Percentiles rank a stretch among this genome's conserved stretches.
Conservation (phyloP, 2,888 invertebrate species). For the Drosophila glabriapex region DNA sequence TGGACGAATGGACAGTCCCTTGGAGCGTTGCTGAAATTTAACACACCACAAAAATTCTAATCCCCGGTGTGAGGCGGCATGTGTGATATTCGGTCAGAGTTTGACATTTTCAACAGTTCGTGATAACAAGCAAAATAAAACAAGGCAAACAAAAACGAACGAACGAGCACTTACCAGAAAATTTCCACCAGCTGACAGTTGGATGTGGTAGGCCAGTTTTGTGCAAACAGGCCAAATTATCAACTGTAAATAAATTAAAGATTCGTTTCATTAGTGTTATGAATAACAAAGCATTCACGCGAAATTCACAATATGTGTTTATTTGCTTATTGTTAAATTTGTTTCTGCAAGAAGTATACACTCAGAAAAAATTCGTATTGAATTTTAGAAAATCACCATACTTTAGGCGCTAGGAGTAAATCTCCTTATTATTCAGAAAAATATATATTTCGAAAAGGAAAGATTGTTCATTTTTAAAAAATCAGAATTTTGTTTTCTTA, state of each 20-base stretch:
- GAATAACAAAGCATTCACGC: not conserved
- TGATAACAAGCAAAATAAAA: conserved; percentile 57
- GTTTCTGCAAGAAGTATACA: not conserved
- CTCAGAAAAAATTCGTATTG: not conserved
- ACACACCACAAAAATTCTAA: conserved; percentile 60
- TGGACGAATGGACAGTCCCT: conserved; percentile 46
- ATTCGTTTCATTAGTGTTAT: conserved; percentile 56
- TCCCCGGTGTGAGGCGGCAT: conserved; percentile 20
- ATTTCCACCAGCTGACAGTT: conserved; percentile 28
- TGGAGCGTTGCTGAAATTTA: conserved; percentile 22
- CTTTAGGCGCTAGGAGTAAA: not conserved
- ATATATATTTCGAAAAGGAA: not conserved
- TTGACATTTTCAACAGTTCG: conserved; percentile 44
- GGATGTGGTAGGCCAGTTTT: conserved; percentile 14
- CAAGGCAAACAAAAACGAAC: conserved; percentile 55
- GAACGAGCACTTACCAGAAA: conserved; percentile 67
- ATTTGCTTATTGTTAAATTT: not conserved
- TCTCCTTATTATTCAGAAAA: no score
- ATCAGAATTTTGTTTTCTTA: not conserved
- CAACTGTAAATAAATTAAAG: conserved; percentile 62
- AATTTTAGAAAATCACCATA: not conserved
- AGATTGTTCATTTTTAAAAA: not conserved
- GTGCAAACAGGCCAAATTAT: conserved; percentile 39
- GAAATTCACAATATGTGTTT: not conserved
- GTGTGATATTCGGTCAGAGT: conserved; percentile 27